Percentiles rank a stretch among this genome's conserved stretches.
These are phyloP conservation scores for Calameuta idolon DNA, from an alignment of 2,888 invertebrate genomes.

Conservation along the genomic window DNA sequence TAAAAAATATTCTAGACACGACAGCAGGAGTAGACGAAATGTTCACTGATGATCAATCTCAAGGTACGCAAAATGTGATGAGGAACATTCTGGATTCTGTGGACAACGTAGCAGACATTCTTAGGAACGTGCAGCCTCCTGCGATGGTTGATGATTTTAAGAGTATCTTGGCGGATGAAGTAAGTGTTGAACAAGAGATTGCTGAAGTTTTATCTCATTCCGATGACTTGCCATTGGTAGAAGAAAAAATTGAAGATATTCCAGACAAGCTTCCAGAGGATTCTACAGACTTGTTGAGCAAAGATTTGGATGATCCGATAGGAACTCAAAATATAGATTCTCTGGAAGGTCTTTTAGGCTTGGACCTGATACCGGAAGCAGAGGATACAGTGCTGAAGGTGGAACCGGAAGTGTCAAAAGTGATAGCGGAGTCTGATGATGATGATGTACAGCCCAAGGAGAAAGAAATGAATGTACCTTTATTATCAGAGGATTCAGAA, in stretches of 20 bases:
- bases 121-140: not conserved
- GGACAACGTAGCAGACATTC: conserved; percentile 16
- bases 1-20: conserved; percentile 32
- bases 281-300: conserved; percentile 35
- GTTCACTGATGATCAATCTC: conserved; percentile 39
- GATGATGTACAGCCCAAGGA: conserved; percentile 28
- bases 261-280: conserved; percentile 35
- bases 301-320: conserved; percentile 38
- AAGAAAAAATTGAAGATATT: conserved; percentile 27
- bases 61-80: conserved; percentile 40
- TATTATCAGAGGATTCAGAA: conserved; percentile 38
- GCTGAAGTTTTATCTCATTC: conserved; percentile 17
- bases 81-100: conserved; percentile 35
- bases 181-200: conserved; percentile 25
- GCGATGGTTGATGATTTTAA: conserved; percentile 33
- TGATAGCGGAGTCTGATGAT: conserved; percentile 12
- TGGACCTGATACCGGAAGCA: conserved; percentile 42
- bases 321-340: conserved; percentile 40
- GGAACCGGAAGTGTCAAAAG: conserved; percentile 25
- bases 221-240: conserved; percentile 12
- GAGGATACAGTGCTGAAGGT: conserved; percentile 31
- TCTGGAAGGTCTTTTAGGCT: conserved; percentile 40
- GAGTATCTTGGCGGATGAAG: conserved; percentile 38
- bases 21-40: conserved; percentile 29
- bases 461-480: conserved; percentile 38